phyloP scores from a whole-genome alignment of 2,113 vertebrate species.

The Sturnira hondurensis region DNA sequence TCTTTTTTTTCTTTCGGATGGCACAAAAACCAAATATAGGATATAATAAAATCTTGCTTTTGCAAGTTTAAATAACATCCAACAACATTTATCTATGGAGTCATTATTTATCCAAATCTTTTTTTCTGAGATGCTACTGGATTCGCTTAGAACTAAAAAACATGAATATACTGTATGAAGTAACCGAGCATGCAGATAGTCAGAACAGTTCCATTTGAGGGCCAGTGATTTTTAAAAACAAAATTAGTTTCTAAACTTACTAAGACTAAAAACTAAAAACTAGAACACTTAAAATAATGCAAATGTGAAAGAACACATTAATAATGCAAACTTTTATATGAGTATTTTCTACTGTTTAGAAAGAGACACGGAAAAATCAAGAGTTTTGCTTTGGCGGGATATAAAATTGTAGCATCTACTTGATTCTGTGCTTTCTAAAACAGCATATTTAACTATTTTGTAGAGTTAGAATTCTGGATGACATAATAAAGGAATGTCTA shows the following conservation, averaged over 20 bases:
- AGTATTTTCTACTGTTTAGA: slow-evolving; percentile 33
- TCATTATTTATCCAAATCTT: slow-evolving; percentile 24
- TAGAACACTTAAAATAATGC: slow-evolving; percentile 47
- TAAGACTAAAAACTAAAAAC: slow-evolving; percentile 21
- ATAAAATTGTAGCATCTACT: slow-evolving; percentile 31
- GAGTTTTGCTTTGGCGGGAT: slow-evolving; percentile 38
- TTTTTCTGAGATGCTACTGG: slow-evolving; percentile 46
- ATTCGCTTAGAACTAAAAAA: slow-evolving; percentile 36
- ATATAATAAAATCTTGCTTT: slow-evolving; percentile 53
- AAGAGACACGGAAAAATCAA: slow-evolving; percentile 33
- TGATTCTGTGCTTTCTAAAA: slow-evolving; percentile 27
- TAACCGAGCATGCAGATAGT: slow-evolving; percentile 44
- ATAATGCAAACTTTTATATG: slow-evolving; percentile 47
- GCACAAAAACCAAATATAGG: slow-evolving; percentile 53
- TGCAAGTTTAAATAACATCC: slow-evolving; percentile 61
- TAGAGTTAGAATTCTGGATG: neutral
- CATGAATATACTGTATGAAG: slow-evolving; percentile 11
- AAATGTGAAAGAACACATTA: slow-evolving; percentile 32
- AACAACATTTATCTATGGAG: slow-evolving; percentile 6
- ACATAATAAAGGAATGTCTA: neutral
- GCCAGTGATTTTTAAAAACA: slow-evolving; percentile 62
- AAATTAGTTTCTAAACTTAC: slow-evolving; percentile 57
- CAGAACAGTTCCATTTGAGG: slow-evolving; percentile 46
- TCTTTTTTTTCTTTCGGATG: slow-evolving; percentile 19
- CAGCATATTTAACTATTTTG: slow-evolving; percentile 32